phyloP scores from a whole-genome alignment of 2,113 vertebrate genomes.

The Larimichthys polyactis region DNA sequence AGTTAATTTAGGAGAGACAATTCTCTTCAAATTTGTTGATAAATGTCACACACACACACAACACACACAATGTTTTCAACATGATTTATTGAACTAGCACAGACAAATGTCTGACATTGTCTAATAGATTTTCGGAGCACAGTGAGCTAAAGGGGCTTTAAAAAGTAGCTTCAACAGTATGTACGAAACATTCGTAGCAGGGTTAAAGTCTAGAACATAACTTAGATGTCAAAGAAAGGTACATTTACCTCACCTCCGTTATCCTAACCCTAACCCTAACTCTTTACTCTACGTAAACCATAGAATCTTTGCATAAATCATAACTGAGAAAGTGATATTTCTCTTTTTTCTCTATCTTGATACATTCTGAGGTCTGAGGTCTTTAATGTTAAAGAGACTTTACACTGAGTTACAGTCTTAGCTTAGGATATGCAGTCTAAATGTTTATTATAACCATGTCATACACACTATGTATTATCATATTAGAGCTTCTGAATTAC shows the following conservation, averaged over 20 bases:
- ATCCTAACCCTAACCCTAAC: neutral
- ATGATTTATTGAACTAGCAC: conserved; percentile 31
- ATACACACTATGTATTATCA: neutral
- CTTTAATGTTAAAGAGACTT: neutral
- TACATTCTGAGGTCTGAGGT: neutral
- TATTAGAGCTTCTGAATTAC: conserved; percentile 22
- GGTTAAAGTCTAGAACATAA: neutral
- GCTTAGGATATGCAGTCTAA: neutral
- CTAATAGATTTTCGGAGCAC: conserved; percentile 24
- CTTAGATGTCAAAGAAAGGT: neutral
- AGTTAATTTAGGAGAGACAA: conserved; percentile 43
- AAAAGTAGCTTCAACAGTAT: neutral
- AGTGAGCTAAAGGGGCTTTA: conserved; percentile 20
- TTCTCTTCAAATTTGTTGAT: conserved; percentile 43
- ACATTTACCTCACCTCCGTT: neutral
- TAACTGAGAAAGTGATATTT: neutral
- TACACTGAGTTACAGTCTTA: neutral
- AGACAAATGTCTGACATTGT: conserved; percentile 13
- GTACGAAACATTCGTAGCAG: neutral
- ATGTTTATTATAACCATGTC: neutral
- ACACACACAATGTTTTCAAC: conserved; percentile 2
- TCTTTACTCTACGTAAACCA: neutral
- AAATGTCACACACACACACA: conserved; percentile 23
- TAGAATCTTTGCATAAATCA: neutral
- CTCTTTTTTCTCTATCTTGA: neutral